Conservation (phyloP, 2,888 invertebrate species). For the Ganaspis brasiliensis region DNA sequence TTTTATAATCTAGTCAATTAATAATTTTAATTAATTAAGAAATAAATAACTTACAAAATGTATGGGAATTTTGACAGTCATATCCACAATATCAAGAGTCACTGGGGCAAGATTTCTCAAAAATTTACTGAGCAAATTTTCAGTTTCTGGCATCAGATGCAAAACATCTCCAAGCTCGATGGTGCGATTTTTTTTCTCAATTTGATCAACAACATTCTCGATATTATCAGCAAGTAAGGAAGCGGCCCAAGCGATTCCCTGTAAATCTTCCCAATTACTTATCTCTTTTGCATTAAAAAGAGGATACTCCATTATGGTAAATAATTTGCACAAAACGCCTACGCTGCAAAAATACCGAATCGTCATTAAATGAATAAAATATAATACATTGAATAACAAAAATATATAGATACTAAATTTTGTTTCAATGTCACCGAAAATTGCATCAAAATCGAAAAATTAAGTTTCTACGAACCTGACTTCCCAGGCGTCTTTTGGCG, state of each 20-base stretch:
- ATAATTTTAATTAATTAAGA: too few relatives aligned
- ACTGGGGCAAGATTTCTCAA: constrained; percentile 69
- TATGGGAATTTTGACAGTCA: constrained; percentile 66
- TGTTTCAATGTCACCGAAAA: too few relatives aligned
- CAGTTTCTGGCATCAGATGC: constrained; percentile 71
- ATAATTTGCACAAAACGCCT: constrained; percentile 73
- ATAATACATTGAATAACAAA: too few relatives aligned
- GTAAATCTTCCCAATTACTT: constrained; percentile 65
- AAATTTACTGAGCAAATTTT: constrained; percentile 65
- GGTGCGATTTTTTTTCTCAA: constrained; percentile 63
- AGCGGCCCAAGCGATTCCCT: constrained; percentile 70
- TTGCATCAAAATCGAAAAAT: not conserved
- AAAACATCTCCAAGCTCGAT: constrained; percentile 62
- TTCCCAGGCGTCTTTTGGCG: constrained; percentile 67
- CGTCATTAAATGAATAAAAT: constrained; percentile 16
- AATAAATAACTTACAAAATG: constrained; percentile 68
- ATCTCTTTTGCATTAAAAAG: constrained; percentile 67
- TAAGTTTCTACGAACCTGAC: constrained; percentile 70
- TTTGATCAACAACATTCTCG: constrained; percentile 69
- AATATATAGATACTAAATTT: too few relatives aligned
- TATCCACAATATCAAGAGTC: constrained; percentile 68
- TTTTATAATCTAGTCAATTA: too few relatives aligned
- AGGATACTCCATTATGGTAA: constrained; percentile 70
- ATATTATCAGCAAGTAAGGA: constrained; percentile 67
- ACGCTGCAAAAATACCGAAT: constrained; percentile 70